A percentile compares a stretch with the other conserved stretches of the same genome.
phyloP scores from a whole-genome alignment of 1,140 invertebrate species.

The Parasteatoda tepidariorum region DNA sequence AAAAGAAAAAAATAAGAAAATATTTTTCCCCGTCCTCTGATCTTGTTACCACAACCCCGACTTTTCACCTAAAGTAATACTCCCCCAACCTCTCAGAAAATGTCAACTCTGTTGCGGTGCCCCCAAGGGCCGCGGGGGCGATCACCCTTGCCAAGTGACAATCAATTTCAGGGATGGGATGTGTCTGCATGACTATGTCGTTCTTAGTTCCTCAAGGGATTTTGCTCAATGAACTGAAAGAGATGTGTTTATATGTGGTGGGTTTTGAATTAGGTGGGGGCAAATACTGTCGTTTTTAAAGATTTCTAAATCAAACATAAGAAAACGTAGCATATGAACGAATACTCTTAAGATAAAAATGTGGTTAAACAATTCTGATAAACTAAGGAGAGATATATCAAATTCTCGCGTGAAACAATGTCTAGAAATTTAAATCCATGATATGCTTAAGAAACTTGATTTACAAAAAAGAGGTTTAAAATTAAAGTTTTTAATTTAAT shows the following conservation, averaged over 20 bases:
- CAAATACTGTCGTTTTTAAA: too few species aligned
- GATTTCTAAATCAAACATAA: too few species aligned
- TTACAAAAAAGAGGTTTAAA: too few species aligned
- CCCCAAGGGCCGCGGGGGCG: conserved; percentile 9
- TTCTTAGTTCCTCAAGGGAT: background rate
- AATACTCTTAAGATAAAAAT: too few species aligned
- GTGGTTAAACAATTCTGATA: too few species aligned
- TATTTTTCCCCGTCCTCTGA: background rate
- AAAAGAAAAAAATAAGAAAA: too few species aligned
- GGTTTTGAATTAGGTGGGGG: background rate
- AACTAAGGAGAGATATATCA: too few species aligned
- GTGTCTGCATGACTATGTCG: conserved; percentile 4
- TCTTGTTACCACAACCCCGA: conserved; percentile 14
- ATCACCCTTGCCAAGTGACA: conserved; percentile 34
- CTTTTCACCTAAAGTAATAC: background rate
- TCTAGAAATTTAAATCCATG: too few species aligned
- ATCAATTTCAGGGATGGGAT: conserved; percentile 9
- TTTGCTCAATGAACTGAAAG: conserved; percentile 16
- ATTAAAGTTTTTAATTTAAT: too few species aligned
- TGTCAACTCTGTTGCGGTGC: conserved; percentile 23
- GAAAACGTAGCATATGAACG: too few species aligned
- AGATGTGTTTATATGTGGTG: background rate
- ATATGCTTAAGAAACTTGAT: too few species aligned
- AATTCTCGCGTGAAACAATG: too few species aligned
- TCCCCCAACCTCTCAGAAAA: conserved; percentile 1